phyloP scores from a whole-genome alignment of 92 coral and sea anemone genomes.

The Desmophyllum pertusum region DNA sequence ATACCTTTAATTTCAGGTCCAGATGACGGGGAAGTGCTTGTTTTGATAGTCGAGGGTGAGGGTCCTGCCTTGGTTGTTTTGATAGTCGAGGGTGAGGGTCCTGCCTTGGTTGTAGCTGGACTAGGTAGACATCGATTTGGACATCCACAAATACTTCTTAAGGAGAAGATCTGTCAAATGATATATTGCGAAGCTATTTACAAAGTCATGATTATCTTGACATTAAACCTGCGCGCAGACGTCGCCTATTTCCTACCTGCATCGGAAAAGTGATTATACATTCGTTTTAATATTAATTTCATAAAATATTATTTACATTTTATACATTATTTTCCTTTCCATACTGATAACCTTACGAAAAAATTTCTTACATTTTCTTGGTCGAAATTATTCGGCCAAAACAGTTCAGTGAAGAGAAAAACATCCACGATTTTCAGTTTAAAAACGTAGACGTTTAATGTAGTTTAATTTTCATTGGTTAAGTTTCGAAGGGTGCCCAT shows the following conservation, averaged over 20 bases:
- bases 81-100: too few species aligned
- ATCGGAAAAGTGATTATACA: not conserved
- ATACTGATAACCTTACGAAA: too few species aligned
- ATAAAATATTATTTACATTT: too few species aligned
- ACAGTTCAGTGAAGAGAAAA: too few species aligned
- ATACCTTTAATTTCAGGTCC: not conserved
- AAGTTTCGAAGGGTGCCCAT: too few species aligned
- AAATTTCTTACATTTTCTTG: too few species aligned
- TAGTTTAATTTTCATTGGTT: too few species aligned
- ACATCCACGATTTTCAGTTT: too few species aligned
- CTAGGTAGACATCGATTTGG: not conserved
- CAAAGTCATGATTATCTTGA: not conserved
- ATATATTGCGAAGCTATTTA: not conserved
- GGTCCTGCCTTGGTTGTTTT: not conserved
- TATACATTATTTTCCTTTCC: too few species aligned
- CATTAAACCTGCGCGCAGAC: not conserved
- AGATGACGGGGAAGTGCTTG: not conserved
- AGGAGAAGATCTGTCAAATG: not conserved
- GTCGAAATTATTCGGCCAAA: too few species aligned
- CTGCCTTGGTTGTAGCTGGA: not conserved
- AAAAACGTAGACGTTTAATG: too few species aligned
- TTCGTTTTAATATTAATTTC: not conserved
- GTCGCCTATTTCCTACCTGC: not conserved
- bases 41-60: too few species aligned
- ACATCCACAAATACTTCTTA: not conserved